These are phyloP conservation scores for Platycnemis pennipes DNA, from an alignment of 2,888 invertebrate species.

Conservation along the genomic window DNA sequence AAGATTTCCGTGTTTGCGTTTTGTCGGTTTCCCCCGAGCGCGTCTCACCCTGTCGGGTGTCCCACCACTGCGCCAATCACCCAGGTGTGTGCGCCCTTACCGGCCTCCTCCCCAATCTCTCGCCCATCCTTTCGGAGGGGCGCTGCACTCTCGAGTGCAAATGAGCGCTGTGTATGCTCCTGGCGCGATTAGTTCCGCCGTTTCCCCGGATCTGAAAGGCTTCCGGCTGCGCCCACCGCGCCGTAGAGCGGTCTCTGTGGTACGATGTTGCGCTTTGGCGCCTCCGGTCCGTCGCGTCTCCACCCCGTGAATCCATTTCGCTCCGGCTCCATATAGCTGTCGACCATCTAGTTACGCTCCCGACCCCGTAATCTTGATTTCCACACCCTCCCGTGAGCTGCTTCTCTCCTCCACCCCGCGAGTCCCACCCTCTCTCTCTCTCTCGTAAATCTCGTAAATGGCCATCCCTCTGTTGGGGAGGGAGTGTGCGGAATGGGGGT, in stretches of 20 bases:
- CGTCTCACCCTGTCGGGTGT: neutral
- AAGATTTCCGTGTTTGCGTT: neutral
- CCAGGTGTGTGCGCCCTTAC: too few relatives aligned
- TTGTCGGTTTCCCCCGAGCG: slow-evolving; percentile 12
- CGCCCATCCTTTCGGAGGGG: neutral
- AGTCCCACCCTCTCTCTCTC: neutral
- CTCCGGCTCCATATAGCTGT: neutral
- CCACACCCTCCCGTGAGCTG: neutral
- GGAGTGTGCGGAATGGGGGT: neutral
- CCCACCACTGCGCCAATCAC: slow-evolving; percentile 11
- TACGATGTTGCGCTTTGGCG: neutral
- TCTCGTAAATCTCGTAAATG: slow-evolving; percentile 9
- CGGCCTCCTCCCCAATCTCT: neutral
- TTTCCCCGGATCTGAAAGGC: slow-evolving; percentile 24
- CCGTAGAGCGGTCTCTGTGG: neutral
- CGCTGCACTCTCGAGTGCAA: neutral
- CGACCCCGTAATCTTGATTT: neutral
- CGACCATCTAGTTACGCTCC: neutral
- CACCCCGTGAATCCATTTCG: neutral
- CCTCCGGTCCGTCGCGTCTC: neutral
- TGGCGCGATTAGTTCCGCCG: neutral
- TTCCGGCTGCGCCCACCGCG: slow-evolving; percentile 20
- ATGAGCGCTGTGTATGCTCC: neutral
- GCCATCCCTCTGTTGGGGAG: neutral
- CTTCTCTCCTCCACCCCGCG: neutral